Evolutionary conservation across 2,113 vertebrate species (phyloP).

Genomic region (Podarcis raffonei): DNA sequence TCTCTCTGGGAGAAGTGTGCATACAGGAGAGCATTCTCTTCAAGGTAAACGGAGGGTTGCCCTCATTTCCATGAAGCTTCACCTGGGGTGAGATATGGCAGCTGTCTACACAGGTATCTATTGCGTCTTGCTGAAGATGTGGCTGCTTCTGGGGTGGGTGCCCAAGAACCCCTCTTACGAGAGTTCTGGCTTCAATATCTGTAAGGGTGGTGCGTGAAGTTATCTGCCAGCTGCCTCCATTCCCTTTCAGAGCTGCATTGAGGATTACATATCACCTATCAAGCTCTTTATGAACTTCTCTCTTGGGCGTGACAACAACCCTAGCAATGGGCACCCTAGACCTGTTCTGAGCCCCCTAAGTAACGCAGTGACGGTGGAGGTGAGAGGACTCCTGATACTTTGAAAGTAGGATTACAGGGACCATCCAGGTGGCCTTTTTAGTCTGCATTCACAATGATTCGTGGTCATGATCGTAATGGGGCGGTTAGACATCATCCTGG

Average conservation of each 20-base stretch:
- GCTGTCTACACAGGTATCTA: neutral
- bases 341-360: slow-evolving; percentile 63
- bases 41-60: neutral
- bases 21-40: slow-evolving; percentile 10
- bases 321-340: neutral
- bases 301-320: slow-evolving; percentile 49
- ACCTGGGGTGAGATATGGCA: neutral
- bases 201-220: neutral
- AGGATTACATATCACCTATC: slow-evolving; percentile 72
- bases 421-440: too few species aligned
- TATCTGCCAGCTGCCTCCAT: neutral
- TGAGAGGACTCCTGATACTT: neutral
- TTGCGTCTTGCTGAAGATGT: neutral
- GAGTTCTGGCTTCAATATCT: neutral
- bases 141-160: too few species aligned
- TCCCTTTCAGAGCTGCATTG: slow-evolving; percentile 70
- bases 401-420: neutral
- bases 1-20: slow-evolving; percentile 47
- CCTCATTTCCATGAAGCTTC: neutral
- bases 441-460: too few species aligned
- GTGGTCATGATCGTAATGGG: too few species aligned
- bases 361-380: neutral
- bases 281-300: slow-evolving; percentile 67
- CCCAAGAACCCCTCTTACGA: too few species aligned
- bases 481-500: too few species aligned